Evolutionary conservation across 2,113 vertebrate species (phyloP).

Genomic region (Ophthalmolycus amberensis): DNA sequence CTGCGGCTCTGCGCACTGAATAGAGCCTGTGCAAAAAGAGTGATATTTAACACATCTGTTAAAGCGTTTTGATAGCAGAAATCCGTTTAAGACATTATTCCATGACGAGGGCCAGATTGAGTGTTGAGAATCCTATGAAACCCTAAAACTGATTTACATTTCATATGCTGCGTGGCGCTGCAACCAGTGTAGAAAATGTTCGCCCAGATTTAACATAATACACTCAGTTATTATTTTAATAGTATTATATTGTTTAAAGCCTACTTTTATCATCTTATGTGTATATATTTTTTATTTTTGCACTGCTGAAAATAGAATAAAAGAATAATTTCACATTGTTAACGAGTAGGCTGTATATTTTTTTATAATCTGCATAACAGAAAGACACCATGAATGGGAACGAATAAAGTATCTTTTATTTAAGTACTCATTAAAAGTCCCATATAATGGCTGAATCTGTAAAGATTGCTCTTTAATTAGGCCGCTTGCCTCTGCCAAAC

Average conservation of each 20-base stretch:
- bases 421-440: slow-evolving; percentile 86
- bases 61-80: slow-evolving; percentile 85
- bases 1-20: slow-evolving; percentile 83
- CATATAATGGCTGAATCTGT: slow-evolving; percentile 88
- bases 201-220: background rate
- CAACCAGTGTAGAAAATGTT: background rate
- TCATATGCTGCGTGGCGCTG: slow-evolving; percentile 46
- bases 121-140: slow-evolving; percentile 82
- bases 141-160: slow-evolving; percentile 76
- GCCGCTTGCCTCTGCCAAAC: slow-evolving; percentile 78
- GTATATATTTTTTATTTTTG: slow-evolving; percentile 22
- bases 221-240: background rate
- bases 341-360: slow-evolving; percentile 9
- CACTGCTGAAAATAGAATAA: slow-evolving; percentile 14
- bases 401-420: slow-evolving; percentile 78
- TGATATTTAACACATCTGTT: slow-evolving; percentile 99
- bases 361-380: slow-evolving; percentile 45
- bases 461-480: slow-evolving; percentile 94
- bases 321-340: slow-evolving; percentile 48
- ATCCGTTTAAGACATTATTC: slow-evolving; percentile 84
- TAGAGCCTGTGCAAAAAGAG: slow-evolving; percentile 79
- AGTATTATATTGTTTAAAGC: background rate
- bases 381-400: slow-evolving; percentile 83
- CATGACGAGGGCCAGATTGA: slow-evolving; percentile 83
- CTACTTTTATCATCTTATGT: background rate